A percentile compares a stretch with the other conserved stretches of the same genome.
Conservation (phyloP, 2,888 invertebrate genomes). For the Stenodera caucasica region DNA sequence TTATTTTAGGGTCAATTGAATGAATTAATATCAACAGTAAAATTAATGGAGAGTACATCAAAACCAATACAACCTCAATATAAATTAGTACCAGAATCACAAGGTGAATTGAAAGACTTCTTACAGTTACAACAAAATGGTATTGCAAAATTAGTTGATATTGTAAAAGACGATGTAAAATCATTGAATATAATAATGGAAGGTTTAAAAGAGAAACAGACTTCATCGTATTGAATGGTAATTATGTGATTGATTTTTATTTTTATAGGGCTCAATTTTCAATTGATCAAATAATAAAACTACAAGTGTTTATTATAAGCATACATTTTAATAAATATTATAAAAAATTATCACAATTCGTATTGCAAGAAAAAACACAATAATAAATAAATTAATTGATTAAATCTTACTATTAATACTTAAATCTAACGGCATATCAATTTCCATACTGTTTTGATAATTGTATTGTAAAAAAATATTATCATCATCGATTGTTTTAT, state of each 20-base stretch:
- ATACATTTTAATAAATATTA: conserved; percentile 22
- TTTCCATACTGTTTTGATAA: conserved; percentile 44
- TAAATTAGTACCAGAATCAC: conserved; percentile 72
- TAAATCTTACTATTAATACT: conserved; percentile 59
- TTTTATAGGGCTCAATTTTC: background rate
- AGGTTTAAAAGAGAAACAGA: conserved; percentile 66
- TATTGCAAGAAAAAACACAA: conserved; percentile 38
- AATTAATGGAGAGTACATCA: conserved; percentile 63
- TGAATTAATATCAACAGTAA: conserved; percentile 85
- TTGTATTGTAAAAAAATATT: conserved; percentile 13
- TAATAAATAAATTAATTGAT: conserved; percentile 20
- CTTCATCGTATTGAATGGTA: conserved; percentile 3
- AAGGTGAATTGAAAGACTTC: conserved; percentile 76
- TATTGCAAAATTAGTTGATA: conserved; percentile 81
- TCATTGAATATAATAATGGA: conserved; percentile 78
- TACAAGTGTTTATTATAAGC: conserved; percentile 20
- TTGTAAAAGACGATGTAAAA: conserved; percentile 78
- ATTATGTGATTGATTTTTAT: background rate
- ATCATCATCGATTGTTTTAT: background rate
- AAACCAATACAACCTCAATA: conserved; percentile 71
- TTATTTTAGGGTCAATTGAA: conserved; percentile 77
- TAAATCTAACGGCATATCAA: conserved; percentile 66
- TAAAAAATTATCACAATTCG: conserved; percentile 35
- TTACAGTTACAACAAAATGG: conserved; percentile 86
- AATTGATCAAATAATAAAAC: background rate